Evolutionary conservation across 2,113 vertebrate genomes (phyloP).

Genomic region (Phoxinus phoxinus): DNA sequence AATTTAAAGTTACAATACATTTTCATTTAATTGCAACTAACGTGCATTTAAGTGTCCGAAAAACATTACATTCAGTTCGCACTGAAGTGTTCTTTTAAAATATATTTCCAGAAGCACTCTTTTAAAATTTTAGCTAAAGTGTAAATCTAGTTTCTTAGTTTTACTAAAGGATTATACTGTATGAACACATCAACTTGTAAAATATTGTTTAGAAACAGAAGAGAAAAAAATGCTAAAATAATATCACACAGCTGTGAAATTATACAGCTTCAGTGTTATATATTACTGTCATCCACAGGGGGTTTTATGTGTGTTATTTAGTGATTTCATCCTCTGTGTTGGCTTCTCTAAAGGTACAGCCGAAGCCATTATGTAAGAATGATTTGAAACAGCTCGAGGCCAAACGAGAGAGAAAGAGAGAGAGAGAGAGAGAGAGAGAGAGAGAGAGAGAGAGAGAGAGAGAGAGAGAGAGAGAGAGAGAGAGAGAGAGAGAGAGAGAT

Average conservation of each 20-base stretch:
- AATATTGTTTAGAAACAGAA: not conserved
- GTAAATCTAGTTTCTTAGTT: not conserved
- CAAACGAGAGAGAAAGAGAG: not conserved
- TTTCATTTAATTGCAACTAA: not conserved
- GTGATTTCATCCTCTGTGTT: conserved; percentile 61
- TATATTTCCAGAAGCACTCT: not conserved
- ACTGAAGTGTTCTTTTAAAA: not conserved
- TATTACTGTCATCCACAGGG: conserved; percentile 41
- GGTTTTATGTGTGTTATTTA: conserved; percentile 67
- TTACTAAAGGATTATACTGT: not conserved
- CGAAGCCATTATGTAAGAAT: conserved; percentile 43
- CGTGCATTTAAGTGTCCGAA: not conserved
- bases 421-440: no score
- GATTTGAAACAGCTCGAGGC: conserved; percentile 33
- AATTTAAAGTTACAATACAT: no score
- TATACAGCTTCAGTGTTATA: not conserved
- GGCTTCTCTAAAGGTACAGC: conserved; percentile 54
- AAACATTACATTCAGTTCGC: not conserved
- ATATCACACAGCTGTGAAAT: not conserved
- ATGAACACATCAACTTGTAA: not conserved
- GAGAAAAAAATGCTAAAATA: not conserved
- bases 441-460: not conserved
- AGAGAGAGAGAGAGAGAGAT: not conserved
- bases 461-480: not conserved
- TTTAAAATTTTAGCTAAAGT: not conserved